Evolutionary conservation across 1,140 invertebrate genomes (phyloP).

Genomic region (Protaetia brevitarsis): DNA sequence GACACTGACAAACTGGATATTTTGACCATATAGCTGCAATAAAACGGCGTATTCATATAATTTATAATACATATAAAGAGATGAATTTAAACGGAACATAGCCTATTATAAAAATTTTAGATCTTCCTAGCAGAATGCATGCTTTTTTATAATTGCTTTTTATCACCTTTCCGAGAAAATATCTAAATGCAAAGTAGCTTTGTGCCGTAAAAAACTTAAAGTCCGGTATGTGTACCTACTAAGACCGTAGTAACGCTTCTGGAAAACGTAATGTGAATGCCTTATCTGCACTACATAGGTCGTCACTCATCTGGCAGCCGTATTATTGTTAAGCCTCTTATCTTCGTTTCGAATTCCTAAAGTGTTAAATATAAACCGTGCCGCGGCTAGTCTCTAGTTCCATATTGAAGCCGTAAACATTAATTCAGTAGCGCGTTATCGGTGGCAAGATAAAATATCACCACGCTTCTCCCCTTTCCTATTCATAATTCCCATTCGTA

Average conservation of each 20-base stretch:
- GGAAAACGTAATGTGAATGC: neutral
- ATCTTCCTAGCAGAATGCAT: too few species aligned
- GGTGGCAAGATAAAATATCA: neutral
- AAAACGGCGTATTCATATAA: too few species aligned
- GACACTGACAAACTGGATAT: too few species aligned
- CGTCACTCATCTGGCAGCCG: neutral
- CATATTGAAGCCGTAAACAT: neutral
- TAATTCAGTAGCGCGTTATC: slow-evolving; percentile 6
- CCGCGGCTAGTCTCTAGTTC: neutral
- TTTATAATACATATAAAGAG: too few species aligned
- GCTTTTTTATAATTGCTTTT: neutral
- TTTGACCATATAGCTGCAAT: too few species aligned
- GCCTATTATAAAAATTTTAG: too few species aligned
- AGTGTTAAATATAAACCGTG: slow-evolving; percentile 12
- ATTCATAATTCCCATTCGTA: neutral
- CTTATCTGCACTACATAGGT: slow-evolving; percentile 4
- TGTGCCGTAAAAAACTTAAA: too few species aligned
- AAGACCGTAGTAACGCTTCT: neutral
- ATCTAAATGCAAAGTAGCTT: neutral
- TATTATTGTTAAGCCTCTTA: slow-evolving; percentile 15
- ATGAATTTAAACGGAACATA: too few species aligned
- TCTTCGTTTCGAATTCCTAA: slow-evolving; percentile 12
- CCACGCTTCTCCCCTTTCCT: neutral
- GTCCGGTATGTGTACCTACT: too few species aligned
- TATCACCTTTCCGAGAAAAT: neutral